Evolutionary conservation across 2,113 vertebrate species (phyloP), one percentile per base, ranked within the genome.

Genomic region (Strix aluco): DNA sequence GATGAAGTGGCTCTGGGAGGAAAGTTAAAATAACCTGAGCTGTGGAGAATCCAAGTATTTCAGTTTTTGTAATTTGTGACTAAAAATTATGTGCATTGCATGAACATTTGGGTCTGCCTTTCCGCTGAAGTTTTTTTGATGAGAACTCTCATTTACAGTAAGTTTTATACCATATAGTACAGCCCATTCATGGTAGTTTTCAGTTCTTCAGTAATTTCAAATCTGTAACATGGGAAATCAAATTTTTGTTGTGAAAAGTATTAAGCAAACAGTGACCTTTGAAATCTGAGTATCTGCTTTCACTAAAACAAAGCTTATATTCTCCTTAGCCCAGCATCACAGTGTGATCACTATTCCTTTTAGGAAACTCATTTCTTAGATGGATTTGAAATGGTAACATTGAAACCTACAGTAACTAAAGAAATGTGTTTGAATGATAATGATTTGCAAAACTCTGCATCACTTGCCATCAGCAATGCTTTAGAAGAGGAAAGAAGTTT

Each of bases 401-500:
- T 78, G 75, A 82, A 94, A 77, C 30, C 29, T 54, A 90, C 58
- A 71, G 21, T 34, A 46, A 67, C 61, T 94, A 20, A 66, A 90
- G 32, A 94, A 94, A 87, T 40, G 42, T 47, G 9, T 80, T 94
- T 89, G 79, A 86, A 91, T 82, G 40, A n/a, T 55, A 78, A 74
- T 69, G 34, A 66, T 94, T 94, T 88, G 89, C 74, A 70, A 57
- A 95, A 9, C 40, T 69, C 46, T 71, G 71, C 85, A 84, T 72
- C 15, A 49, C 36, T 87, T 94, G 86, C 88, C 23, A 0, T 82
- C 62, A 96, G 95, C 83, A 15, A 79, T 1, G 7, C 71, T 87
- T 94, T 92, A 96, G 81, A 94, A 91, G 47, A 79, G 51, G 71
- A 54, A 21, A 91, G 80, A 93, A 49, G 26, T 95, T 84, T 89